Conservation (phyloP, 2,888 invertebrate species). For the Hypolimnas misippus region DNA sequence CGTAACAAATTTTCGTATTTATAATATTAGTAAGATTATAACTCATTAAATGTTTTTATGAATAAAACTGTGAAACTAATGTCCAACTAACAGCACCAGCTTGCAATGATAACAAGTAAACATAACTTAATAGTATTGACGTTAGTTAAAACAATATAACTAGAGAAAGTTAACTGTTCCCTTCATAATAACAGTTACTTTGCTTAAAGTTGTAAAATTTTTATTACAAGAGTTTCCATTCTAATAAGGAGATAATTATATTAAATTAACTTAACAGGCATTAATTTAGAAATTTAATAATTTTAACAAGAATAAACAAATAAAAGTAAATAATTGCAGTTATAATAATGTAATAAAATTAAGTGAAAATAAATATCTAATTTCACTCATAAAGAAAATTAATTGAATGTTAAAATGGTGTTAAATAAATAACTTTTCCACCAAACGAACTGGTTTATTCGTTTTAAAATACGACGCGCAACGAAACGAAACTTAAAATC, state of each 20-base stretch:
- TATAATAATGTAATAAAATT: too few relatives aligned
- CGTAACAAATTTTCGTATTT: too few relatives aligned
- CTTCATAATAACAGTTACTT: slow-evolving; percentile 33
- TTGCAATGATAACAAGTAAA: slow-evolving; percentile 30
- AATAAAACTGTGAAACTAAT: too few relatives aligned
- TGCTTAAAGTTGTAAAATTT: slow-evolving; percentile 38
- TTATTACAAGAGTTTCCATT: slow-evolving; percentile 37
- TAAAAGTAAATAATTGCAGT: too few relatives aligned
- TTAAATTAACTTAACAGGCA: background rate
- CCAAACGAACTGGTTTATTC: background rate
- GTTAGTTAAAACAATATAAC: slow-evolving; percentile 38
- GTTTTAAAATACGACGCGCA: slow-evolving; percentile 17
- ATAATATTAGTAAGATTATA: too few relatives aligned
- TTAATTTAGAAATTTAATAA: background rate
- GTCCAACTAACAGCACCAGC: background rate
- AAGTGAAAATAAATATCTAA: too few relatives aligned
- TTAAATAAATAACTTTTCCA: background rate
- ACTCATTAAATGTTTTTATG: too few relatives aligned
- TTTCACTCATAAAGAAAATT: too few relatives aligned
- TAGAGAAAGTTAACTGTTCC: slow-evolving; percentile 39
- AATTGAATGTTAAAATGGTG: too few relatives aligned
- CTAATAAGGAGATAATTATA: slow-evolving; percentile 29
- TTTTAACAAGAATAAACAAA: background rate
- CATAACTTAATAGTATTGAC: slow-evolving; percentile 32
- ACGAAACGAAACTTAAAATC: slow-evolving; percentile 49